Conservation (phyloP, 2,888 invertebrate genomes). For the Dynastes tityus region DNA sequence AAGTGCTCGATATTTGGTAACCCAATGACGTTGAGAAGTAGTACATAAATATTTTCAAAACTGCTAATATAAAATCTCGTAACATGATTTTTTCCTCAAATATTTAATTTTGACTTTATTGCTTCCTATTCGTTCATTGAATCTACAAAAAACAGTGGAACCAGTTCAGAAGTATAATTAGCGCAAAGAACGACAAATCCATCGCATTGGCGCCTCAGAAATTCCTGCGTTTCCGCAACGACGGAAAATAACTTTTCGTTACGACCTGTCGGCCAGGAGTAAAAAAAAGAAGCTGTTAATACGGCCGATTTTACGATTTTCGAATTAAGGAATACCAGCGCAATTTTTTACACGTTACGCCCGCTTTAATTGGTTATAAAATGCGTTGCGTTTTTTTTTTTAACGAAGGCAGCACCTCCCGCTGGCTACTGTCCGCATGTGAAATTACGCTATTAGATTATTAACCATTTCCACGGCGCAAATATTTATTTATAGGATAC, state of each 20-base stretch:
- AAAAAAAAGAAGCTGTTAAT: conserved; percentile 9
- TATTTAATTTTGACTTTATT: neutral
- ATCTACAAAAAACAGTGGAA: neutral
- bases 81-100: neutral
- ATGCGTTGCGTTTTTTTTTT: conserved; percentile 18
- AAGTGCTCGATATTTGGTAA: too few species aligned
- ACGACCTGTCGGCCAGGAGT: neutral
- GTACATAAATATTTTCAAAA: too few species aligned
- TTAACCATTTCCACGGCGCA: conserved; percentile 33
- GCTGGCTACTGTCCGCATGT: conserved; percentile 3
- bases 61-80: neutral
- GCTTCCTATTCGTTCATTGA: neutral
- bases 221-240: conserved; percentile 19
- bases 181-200: conserved; percentile 16
- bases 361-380: conserved; percentile 42
- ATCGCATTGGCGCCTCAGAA: conserved; percentile 14
- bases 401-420: neutral
- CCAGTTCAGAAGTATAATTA: neutral
- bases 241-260: conserved; percentile 22
- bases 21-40: too few species aligned
- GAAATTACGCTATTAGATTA: conserved; percentile 38
- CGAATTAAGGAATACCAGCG: conserved; percentile 32
- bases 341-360: conserved; percentile 46
- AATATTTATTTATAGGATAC: conserved; percentile 45
- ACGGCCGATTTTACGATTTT: conserved; percentile 9